Conservation (phyloP, 2,797 vertebrate species). For the Phrynocephalus forsythii region DNA sequence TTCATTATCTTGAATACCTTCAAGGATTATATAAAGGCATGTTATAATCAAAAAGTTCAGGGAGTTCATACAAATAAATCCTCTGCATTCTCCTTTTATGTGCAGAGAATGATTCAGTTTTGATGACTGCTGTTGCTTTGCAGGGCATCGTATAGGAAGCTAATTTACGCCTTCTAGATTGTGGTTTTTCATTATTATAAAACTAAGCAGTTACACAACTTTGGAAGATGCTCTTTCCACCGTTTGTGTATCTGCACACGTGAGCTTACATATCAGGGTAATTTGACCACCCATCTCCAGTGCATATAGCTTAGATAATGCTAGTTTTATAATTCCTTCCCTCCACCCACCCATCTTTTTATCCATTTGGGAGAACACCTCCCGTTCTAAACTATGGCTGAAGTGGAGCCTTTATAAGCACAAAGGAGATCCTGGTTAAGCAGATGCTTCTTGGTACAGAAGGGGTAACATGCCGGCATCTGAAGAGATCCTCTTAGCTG, state of each 20-base stretch:
- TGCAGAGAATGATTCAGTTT: slow-evolving; percentile 48
- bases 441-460: slow-evolving; percentile 16
- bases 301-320: slow-evolving; percentile 63
- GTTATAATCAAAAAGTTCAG: slow-evolving; percentile 22
- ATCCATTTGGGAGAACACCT: slow-evolving; percentile 23
- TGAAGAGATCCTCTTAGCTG: slow-evolving; percentile 48
- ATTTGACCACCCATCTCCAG: slow-evolving; percentile 11
- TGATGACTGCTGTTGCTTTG: slow-evolving; percentile 61
- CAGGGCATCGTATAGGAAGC: slow-evolving; percentile 56
- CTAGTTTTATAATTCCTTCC: slow-evolving; percentile 62
- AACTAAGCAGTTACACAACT: slow-evolving; percentile 66
- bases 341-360: not conserved
- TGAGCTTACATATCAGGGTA: slow-evolving; percentile 47
- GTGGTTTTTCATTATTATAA: slow-evolving; percentile 60
- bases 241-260: not conserved
- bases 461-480: slow-evolving; percentile 59
- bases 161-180: slow-evolving; percentile 1
- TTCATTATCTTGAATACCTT: not conserved
- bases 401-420: slow-evolving; percentile 66
- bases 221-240: not conserved
- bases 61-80: slow-evolving; percentile 25
- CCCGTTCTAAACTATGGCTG: slow-evolving; percentile 46
- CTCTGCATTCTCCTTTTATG: not conserved
- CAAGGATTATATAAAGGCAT: not conserved
- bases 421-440: not conserved